Evolutionary conservation across 2,113 vertebrate genomes (phyloP), one percentile per base, ranked within the genome.

Genomic region (Paramormyrops kingsleyae): DNA sequence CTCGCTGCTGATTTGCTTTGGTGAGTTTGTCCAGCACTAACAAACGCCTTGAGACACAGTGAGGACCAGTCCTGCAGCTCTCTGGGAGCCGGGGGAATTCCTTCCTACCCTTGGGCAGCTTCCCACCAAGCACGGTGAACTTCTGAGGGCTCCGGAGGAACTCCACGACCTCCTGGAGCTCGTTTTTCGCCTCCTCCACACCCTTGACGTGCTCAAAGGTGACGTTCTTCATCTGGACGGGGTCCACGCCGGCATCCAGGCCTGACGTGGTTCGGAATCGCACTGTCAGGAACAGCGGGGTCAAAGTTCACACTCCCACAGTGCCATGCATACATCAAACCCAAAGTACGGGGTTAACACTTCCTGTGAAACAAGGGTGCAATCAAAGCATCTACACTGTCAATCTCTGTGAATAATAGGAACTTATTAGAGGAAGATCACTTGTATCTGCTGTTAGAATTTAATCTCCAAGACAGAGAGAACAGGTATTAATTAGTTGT

Each of bases 161-260:
- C 94, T 99, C 98, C 91, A 99, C 98, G 88, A 99, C 98, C 91
- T 99, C 98, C 91, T 99, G 98, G 91, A 99, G 96, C 94, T 99
- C 99, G 19, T 99, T 97, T 92, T 99, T 99, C 86, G 99, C 99
- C 95, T 99, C 99, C 59, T 99, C 99, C 10, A 97, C 97, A 31
- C 99, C 98, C 95, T 99, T 99, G 77, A 99, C 98, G 0, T 99
- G 98, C 59, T 99, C 98, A n/a, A 99, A 99, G 0, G 98, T 99
- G 92, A 99, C 97, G 80, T 98, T 99, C 95, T 99, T 99, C 97
- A 99, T 90, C 91, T 99, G 98, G 84, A 99, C 97, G 4, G 99
- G 98, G 93, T 99, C 99, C 93, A 99, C 97, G 4, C 97, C 97
- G 59, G 97, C 97, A 96, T 99, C 98, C 95, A 99, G 96, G 84